Evolutionary conservation across 2,888 invertebrate genomes (phyloP).

Genomic region (Biston stratarius): DNA sequence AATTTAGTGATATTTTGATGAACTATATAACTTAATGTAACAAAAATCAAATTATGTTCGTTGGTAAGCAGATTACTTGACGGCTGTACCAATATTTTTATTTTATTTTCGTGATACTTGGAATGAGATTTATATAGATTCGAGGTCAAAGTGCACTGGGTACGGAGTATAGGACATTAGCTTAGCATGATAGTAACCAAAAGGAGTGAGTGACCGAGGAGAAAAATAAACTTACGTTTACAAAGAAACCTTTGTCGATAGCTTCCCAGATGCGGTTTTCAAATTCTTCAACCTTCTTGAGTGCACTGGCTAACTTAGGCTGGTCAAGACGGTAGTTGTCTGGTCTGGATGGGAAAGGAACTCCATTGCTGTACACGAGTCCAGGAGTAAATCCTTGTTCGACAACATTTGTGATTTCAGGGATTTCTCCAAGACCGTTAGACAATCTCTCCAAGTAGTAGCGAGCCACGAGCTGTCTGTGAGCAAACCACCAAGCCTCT

Average conservation of each 20-base stretch:
- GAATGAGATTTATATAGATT: no score
- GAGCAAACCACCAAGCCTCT: slow-evolving; percentile 86
- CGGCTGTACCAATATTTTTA: no score
- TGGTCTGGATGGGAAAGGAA: slow-evolving; percentile 88
- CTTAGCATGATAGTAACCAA: no score
- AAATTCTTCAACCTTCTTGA: slow-evolving; percentile 77
- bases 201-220: no score
- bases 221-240: slow-evolving; percentile 64
- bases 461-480: slow-evolving; percentile 90
- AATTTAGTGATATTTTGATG: slow-evolving; percentile 38
- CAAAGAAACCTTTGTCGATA: slow-evolving; percentile 85
- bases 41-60: no score
- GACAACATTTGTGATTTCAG: slow-evolving; percentile 84
- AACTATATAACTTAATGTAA: neutral
- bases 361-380: slow-evolving; percentile 88
- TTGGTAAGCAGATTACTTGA: no score
- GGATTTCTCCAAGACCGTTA: slow-evolving; percentile 89
- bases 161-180: no score
- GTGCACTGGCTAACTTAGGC: slow-evolving; percentile 71
- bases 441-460: slow-evolving; percentile 92
- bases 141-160: no score
- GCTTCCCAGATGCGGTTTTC: slow-evolving; percentile 87
- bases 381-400: slow-evolving; percentile 88
- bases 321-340: slow-evolving; percentile 83
- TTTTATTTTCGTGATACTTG: no score